A percentile compares a stretch with the other conserved stretches of the same genome.
Conservation (phyloP, 2,113 vertebrate species). For the Mobula hypostoma region DNA sequence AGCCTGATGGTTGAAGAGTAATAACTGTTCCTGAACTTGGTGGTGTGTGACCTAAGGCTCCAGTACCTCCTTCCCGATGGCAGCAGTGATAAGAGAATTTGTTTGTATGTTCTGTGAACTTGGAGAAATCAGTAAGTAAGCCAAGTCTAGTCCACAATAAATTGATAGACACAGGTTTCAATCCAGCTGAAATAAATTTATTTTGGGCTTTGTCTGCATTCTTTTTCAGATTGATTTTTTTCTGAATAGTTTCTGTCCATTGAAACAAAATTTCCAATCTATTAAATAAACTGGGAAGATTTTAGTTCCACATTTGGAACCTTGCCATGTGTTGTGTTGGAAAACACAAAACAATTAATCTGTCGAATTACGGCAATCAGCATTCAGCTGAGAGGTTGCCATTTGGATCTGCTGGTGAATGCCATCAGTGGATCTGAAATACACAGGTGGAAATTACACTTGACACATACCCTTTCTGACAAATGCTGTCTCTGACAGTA, state of each 20-base stretch:
- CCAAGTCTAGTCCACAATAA: not conserved
- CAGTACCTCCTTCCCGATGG: too few species aligned
- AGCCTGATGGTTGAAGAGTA: too few species aligned
- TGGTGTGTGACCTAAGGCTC: too few species aligned
- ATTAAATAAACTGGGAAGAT: not conserved
- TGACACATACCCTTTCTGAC: not conserved
- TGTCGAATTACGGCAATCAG: not conserved
- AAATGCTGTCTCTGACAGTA: not conserved
- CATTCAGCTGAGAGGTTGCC: slow-evolving; percentile 6
- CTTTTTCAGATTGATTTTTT: slow-evolving; percentile 26
- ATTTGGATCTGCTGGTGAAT: not conserved
- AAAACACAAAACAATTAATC: not conserved
- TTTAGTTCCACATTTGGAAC: slow-evolving; percentile 6
- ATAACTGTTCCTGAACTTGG: too few species aligned
- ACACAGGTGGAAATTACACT: not conserved
- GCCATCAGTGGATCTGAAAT: not conserved
- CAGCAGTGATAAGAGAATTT: too few species aligned
- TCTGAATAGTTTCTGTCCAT: not conserved
- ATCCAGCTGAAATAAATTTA: not conserved
- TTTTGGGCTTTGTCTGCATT: not conserved
- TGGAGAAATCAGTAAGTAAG: not conserved
- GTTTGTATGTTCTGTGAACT: not conserved
- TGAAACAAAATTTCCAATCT: slow-evolving; percentile 6
- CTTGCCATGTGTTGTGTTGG: not conserved
- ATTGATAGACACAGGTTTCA: not conserved